Conservation (phyloP, 2,797 vertebrate species). For the Anabacerthia variegaticeps region DNA sequence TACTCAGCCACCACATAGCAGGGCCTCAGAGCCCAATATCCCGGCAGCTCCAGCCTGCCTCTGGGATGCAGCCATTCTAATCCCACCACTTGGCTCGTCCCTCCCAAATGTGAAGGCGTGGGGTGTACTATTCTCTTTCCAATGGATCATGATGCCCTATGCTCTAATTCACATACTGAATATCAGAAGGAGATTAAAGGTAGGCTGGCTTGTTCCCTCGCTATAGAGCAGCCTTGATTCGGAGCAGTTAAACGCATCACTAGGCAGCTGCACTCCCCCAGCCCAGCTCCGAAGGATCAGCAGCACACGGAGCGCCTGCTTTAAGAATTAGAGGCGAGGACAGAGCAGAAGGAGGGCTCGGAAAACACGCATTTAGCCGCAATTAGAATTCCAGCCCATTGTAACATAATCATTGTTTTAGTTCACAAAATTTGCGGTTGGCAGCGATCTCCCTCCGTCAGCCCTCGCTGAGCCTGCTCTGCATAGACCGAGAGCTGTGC, state of each 20-base stretch:
- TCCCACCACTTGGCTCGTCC: conserved; percentile 15
- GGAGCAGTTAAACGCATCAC: conserved; percentile 17
- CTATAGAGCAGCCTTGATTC: conserved; percentile 12
- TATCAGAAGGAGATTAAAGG: conserved; percentile 32
- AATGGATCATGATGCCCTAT: background rate
- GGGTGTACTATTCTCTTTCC: background rate
- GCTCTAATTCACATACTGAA: conserved; percentile 30
- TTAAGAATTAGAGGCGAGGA: conserved; percentile 20
- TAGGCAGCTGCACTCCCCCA: background rate
- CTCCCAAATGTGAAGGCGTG: background rate
- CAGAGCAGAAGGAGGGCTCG: conserved; percentile 31
- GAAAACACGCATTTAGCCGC: conserved; percentile 26
- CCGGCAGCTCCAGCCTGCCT: background rate
- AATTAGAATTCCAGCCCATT: conserved; percentile 53
- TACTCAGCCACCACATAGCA: background rate
- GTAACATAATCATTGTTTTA: conserved; percentile 58
- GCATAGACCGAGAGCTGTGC: conserved; percentile 3
- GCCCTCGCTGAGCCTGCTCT: conserved; percentile 18
- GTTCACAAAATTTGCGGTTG: conserved; percentile 47
- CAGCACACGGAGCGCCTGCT: background rate
- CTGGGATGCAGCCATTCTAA: conserved; percentile 38
- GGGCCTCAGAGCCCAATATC: background rate
- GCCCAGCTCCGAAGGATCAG: background rate
- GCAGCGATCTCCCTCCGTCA: conserved; percentile 31
- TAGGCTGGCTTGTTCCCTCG: background rate